Conservation (phyloP, 2,888 invertebrate species). For the Lymantria dispar region DNA sequence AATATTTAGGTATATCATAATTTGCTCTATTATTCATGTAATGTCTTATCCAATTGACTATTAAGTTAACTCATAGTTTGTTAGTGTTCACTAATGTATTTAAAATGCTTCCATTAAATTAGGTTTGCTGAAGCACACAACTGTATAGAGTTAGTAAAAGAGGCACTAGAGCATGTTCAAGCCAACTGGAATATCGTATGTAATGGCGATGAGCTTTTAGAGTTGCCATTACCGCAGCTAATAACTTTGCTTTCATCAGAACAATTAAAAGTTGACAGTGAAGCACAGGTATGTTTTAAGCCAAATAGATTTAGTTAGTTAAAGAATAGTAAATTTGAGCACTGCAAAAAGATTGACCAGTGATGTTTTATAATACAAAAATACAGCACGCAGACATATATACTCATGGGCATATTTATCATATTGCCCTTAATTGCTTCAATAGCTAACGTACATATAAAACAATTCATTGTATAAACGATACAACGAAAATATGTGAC, state of each 20-base stretch:
- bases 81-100: slow-evolving; percentile 17
- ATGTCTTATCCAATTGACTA: background rate
- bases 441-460: too few relatives aligned
- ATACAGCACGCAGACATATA: too few relatives aligned
- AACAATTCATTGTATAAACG: too few relatives aligned
- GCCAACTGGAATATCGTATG: slow-evolving; percentile 91
- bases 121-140: slow-evolving; percentile 96
- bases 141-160: slow-evolving; percentile 88
- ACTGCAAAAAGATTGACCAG: too few relatives aligned
- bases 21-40: background rate
- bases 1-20: slow-evolving; percentile 85
- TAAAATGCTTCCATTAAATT: slow-evolving; percentile 21
- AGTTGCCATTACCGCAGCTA: slow-evolving; percentile 89
- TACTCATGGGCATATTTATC: too few relatives aligned
- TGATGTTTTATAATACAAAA: too few relatives aligned
- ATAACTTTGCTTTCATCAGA: slow-evolving; percentile 92
- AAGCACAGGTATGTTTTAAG: slow-evolving; percentile 86
- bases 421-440: too few relatives aligned
- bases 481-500: too few relatives aligned
- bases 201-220: slow-evolving; percentile 91
- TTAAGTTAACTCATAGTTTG: slow-evolving; percentile 5
- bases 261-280: slow-evolving; percentile 92
- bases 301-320: slow-evolving; percentile 4
- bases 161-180: slow-evolving; percentile 91
- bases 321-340: too few relatives aligned